Evolutionary conservation across 2,113 vertebrate species (phyloP).

Genomic region (Triplophysa dalaica): DNA sequence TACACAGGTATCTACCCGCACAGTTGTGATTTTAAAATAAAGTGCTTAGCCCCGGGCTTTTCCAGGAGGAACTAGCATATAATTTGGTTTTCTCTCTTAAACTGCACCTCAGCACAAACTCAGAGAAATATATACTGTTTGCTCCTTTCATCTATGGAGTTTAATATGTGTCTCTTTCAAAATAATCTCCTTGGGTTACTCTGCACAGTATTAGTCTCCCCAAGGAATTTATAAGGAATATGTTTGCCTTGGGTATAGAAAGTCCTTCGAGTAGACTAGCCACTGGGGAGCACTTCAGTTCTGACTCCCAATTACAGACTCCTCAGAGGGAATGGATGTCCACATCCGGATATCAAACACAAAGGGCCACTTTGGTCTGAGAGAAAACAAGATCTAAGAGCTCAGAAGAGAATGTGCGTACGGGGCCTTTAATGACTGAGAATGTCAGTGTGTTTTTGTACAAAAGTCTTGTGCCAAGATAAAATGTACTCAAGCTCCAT

Average conservation of each 20-base stretch:
- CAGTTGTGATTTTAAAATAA: conserved; percentile 22
- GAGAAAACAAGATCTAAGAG: conserved; percentile 48
- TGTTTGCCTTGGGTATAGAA: conserved; percentile 21
- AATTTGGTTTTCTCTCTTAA: conserved; percentile 37
- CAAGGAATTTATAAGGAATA: conserved; percentile 38
- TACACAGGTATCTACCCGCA: background rate
- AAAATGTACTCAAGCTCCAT: background rate
- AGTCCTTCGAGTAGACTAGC: conserved; percentile 43
- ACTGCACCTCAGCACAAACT: conserved; percentile 38
- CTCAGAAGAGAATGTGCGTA: background rate
- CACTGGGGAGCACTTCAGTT: conserved; percentile 47
- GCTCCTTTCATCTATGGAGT: conserved; percentile 32
- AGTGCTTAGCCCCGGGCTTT: conserved; percentile 30
- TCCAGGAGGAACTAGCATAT: conserved; percentile 33
- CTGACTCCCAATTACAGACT: conserved; percentile 54
- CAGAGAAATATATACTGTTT: background rate
- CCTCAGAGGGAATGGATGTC: conserved; percentile 48
- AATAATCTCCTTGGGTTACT: conserved; percentile 30
- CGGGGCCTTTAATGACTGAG: conserved; percentile 10
- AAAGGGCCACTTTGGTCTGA: conserved; percentile 43
- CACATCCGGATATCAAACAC: conserved; percentile 36
- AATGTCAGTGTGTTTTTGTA: conserved; percentile 32
- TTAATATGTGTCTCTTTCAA: conserved; percentile 37
- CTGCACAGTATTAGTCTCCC: conserved; percentile 2
- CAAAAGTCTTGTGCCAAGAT: conserved; percentile 3